phyloP scores from a whole-genome alignment of 2,888 invertebrate species.

The Meteorus cinctellus region DNA sequence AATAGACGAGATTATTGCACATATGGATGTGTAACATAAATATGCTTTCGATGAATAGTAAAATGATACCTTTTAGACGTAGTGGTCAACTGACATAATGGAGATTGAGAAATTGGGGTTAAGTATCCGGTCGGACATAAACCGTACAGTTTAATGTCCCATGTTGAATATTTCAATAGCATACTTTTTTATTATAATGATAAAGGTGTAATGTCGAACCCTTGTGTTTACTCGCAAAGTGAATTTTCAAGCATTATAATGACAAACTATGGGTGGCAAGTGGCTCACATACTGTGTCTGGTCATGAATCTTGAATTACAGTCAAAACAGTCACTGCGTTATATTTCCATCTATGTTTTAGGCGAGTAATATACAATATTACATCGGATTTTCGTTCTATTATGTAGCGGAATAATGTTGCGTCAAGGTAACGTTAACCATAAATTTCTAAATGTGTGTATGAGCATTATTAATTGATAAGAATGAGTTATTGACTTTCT shows the following conservation, averaged over 20 bases:
- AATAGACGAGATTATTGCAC: neutral
- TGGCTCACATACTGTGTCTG: no score
- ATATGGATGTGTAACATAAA: neutral
- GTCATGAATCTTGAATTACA: no score
- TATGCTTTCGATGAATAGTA: neutral
- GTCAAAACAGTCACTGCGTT: no score
- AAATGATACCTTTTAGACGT: neutral
- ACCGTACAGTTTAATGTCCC: constrained; percentile 32
- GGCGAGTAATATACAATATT: no score
- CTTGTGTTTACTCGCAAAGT: no score
- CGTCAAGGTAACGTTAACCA: no score
- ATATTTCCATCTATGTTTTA: no score
- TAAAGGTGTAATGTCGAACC: neutral
- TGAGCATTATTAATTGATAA: constrained; percentile 20
- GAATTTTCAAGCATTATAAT: no score
- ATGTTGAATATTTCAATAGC: neutral
- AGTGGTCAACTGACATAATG: neutral
- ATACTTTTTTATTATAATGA: neutral
- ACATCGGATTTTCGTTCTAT: no score
- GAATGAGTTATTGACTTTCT: constrained; percentile 19
- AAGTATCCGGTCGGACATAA: constrained; percentile 50
- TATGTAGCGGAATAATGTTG: no score
- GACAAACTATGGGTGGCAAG: no score
- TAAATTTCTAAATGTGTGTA: neutral
- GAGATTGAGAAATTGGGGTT: constrained; percentile 45